Evolutionary conservation across 2,113 vertebrate species (phyloP).

Genomic region (Semicossyphus pulcher): DNA sequence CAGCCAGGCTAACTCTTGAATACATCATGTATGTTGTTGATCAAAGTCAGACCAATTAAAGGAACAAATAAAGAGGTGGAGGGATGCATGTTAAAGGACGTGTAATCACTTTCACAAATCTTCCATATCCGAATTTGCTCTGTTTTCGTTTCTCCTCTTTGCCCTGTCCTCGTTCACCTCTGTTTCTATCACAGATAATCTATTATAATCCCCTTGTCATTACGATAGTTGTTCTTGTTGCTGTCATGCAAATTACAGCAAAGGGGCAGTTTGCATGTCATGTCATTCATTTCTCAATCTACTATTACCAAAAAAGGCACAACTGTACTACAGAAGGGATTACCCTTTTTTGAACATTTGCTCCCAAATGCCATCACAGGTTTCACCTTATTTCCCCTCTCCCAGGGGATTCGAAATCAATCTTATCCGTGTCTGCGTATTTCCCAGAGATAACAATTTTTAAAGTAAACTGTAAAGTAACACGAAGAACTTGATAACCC

Average conservation of each 20-base stretch:
- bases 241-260: conserved; percentile 43
- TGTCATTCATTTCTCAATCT: conserved; percentile 3
- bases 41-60: not conserved
- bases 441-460: not conserved
- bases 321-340: not conserved
- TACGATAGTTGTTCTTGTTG: conserved; percentile 14
- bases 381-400: conserved; percentile 7
- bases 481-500: not conserved
- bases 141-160: conserved; percentile 4
- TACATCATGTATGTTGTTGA: not conserved
- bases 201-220: conserved; percentile 46
- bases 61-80: not conserved
- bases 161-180: conserved; percentile 18
- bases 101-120: not conserved
- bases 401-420: not conserved
- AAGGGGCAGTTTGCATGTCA: not conserved
- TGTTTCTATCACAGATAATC: conserved; percentile 50
- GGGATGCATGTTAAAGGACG: not conserved
- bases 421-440: conserved; percentile 11
- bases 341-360: not conserved
- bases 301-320: not conserved
- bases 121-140: conserved; percentile 6
- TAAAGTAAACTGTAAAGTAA: conserved; percentile 11
- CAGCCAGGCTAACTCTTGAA: not conserved
- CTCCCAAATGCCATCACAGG: not conserved